Conservation (phyloP, 2,797 vertebrate species). For the Hozukius guyotensis region DNA sequence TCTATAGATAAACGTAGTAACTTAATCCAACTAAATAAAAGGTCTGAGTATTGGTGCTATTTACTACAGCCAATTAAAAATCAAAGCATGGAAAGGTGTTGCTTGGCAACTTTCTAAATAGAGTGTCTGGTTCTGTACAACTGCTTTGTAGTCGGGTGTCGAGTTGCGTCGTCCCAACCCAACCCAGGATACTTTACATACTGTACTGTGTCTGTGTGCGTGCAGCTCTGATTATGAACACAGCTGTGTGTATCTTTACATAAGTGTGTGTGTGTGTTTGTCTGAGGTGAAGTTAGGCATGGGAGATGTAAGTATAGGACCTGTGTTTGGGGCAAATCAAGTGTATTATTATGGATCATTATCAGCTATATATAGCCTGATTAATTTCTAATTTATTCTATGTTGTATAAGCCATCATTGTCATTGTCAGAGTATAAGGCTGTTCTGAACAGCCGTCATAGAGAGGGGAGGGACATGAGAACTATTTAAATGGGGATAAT, state of each 20-base stretch:
- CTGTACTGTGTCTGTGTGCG: conserved; percentile 36
- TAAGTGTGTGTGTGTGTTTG: neutral
- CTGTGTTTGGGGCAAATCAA: neutral
- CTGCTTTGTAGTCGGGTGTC: conserved; percentile 58
- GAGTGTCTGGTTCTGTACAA: conserved; percentile 39
- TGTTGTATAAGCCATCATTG: neutral
- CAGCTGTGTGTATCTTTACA: conserved; percentile 34
- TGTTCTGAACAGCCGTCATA: neutral
- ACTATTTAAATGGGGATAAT: neutral
- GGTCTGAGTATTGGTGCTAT: conserved; percentile 4
- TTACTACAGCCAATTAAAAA: conserved; percentile 57
- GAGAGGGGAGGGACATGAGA: neutral
- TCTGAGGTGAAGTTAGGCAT: neutral
- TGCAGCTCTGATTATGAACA: conserved; percentile 7
- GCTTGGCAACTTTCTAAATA: conserved; percentile 67
- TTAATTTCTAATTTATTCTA: neutral
- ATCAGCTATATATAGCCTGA: neutral
- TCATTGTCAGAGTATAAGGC: neutral
- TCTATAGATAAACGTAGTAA: conserved; percentile 39
- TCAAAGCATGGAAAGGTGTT: conserved; percentile 39
- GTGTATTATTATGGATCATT: neutral
- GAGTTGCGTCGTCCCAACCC: conserved; percentile 47
- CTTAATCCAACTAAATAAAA: conserved; percentile 24
- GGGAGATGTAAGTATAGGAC: neutral
- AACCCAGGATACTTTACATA: conserved; percentile 64